These are phyloP conservation scores for Bursaphelenchus mucronatus DNA, from an alignment of 1,140 invertebrate species.

Conservation along the genomic window DNA sequence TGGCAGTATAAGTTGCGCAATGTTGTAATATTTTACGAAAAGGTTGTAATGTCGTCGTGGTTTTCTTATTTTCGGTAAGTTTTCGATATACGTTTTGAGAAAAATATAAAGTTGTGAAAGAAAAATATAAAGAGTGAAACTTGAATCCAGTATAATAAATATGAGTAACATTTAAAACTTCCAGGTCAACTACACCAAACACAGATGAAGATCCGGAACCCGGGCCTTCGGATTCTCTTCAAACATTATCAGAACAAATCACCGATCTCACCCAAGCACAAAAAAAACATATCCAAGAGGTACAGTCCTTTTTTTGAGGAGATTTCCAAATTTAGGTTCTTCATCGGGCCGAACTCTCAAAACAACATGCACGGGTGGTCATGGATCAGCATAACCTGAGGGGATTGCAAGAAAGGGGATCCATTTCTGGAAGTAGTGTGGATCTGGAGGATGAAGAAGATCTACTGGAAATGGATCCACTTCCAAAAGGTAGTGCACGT, in stretches of 20 bases:
- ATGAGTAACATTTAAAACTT: not conserved
- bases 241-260: not conserved
- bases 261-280: slow-evolving; percentile 19
- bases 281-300: slow-evolving; percentile 22
- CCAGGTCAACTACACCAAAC: slow-evolving; percentile 4
- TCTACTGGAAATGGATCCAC: slow-evolving; percentile 24
- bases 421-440: not conserved
- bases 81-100: not conserved
- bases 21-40: too few species aligned
- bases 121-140: too few species aligned
- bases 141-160: too few species aligned
- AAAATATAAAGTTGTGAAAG: too few species aligned
- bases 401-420: not conserved
- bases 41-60: slow-evolving; percentile 15
- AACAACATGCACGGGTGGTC: slow-evolving; percentile 20
- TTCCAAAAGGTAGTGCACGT: slow-evolving; percentile 10
- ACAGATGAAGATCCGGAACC: slow-evolving; percentile 10
- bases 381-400: slow-evolving; percentile 15
- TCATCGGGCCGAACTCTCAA: slow-evolving; percentile 24
- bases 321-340: slow-evolving; percentile 19
- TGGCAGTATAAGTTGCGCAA: too few species aligned
- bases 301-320: not conserved
- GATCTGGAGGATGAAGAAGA: slow-evolving; percentile 23
- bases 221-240: not conserved
- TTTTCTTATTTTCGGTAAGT: slow-evolving; percentile 15